These are phyloP conservation scores for Scolanthus callimorphus DNA, from an alignment of 92 coral and sea anemone genomes.

Conservation along the genomic window DNA sequence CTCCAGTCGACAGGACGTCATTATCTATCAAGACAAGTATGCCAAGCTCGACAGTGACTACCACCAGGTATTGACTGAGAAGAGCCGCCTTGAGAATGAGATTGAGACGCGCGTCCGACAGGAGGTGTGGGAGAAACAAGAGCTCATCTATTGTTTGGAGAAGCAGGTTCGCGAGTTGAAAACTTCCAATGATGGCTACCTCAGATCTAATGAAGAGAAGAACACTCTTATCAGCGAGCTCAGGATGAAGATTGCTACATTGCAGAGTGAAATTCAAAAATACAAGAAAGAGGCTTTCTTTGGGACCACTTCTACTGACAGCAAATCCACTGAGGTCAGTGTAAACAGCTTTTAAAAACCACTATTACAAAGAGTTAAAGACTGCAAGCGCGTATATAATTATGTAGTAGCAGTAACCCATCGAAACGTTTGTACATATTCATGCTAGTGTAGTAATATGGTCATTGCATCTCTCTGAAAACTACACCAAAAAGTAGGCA, in stretches of 20 bases:
- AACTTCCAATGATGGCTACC: slow-evolving; percentile 34
- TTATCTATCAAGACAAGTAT: slow-evolving; percentile 4
- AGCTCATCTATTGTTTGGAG: slow-evolving; percentile 38
- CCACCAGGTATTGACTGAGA: slow-evolving; percentile 17
- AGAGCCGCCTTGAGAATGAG: slow-evolving; percentile 25
- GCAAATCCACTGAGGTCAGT: slow-evolving; percentile 34
- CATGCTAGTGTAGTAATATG: too few species aligned
- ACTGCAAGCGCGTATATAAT: too few species aligned
- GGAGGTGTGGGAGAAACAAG: slow-evolving; percentile 28
- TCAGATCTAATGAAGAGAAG: slow-evolving; percentile 27
- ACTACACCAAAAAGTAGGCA: too few species aligned
- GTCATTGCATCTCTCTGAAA: too few species aligned
- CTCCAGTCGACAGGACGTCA: background rate
- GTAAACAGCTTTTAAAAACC: too few species aligned
- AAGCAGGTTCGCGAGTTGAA: slow-evolving; percentile 33
- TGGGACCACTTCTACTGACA: slow-evolving; percentile 15
- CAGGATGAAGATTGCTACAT: slow-evolving; percentile 40
- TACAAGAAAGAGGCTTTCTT: slow-evolving; percentile 35
- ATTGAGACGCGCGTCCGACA: slow-evolving; percentile 10
- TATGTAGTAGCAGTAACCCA: too few species aligned
- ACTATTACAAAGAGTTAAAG: too few species aligned
- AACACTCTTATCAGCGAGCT: slow-evolving; percentile 35
- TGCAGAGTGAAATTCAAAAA: slow-evolving; percentile 48
- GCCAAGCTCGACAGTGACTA: slow-evolving; percentile 26
- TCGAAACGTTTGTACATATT: too few species aligned